phyloP scores from a whole-genome alignment of 2,113 vertebrate species.

The Nesogale talazaci region DNA sequence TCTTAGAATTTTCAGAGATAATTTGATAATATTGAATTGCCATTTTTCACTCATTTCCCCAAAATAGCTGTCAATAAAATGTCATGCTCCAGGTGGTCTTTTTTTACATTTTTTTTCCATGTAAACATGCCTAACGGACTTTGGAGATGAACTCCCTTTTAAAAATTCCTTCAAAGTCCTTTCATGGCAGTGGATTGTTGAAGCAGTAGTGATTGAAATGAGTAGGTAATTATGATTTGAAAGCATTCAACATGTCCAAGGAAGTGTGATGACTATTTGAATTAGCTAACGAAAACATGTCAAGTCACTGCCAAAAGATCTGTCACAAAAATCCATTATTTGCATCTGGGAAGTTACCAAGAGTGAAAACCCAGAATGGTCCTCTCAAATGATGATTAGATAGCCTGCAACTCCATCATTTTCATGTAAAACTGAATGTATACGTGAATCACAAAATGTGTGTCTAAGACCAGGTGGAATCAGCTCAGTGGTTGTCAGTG shows the following conservation, averaged over 20 bases:
- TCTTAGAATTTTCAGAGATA: constrained; percentile 13
- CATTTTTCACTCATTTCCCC: constrained; percentile 39
- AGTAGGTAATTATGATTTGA: constrained; percentile 79
- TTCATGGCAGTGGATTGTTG: constrained; percentile 55
- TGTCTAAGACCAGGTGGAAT: not conserved
- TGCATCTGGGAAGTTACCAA: constrained; percentile 42
- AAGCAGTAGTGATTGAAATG: constrained; percentile 77
- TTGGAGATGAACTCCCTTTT: constrained; percentile 55
- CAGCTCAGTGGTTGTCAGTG: not conserved
- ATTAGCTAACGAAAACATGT: constrained; percentile 84
- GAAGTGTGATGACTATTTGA: constrained; percentile 82
- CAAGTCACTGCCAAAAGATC: constrained; percentile 78
- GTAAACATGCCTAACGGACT: not conserved
- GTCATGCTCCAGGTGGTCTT: not conserved
- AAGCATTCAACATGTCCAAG: constrained; percentile 79
- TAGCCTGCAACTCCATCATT: not conserved
- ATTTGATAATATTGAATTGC: not conserved
- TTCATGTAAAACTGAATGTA: not conserved
- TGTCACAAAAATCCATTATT: constrained; percentile 79
- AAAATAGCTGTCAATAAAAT: constrained; percentile 34
- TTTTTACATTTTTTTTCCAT: not conserved
- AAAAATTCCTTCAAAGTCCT: constrained; percentile 64
- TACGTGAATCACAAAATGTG: not conserved
- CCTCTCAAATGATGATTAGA: not conserved
- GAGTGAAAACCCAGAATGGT: constrained; percentile 25